These are phyloP conservation scores for Muraenolepis orangiensis DNA, from an alignment of 2,797 vertebrate species.

Conservation along the genomic window DNA sequence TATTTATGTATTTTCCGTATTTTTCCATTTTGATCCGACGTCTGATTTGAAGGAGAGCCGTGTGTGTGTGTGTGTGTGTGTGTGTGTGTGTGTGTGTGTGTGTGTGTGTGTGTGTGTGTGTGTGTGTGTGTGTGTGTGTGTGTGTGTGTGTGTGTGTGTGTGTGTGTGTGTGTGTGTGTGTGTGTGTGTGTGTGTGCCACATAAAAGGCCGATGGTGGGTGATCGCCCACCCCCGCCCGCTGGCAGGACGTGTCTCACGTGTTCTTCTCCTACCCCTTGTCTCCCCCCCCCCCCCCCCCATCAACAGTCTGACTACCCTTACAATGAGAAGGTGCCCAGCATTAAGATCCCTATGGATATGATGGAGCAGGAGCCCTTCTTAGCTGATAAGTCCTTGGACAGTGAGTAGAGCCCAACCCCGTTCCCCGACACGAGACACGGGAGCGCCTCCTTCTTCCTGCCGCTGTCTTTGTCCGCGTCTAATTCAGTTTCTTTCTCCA, in stretches of 20 bases:
- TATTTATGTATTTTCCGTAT: not conserved
- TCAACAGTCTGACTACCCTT: constrained; percentile 97
- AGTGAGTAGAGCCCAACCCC: constrained; percentile 89
- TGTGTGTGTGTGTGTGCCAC: too few relatives aligned
- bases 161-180: too few relatives aligned
- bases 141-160: too few relatives aligned
- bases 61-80: too few relatives aligned
- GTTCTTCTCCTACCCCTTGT: constrained; percentile 33
- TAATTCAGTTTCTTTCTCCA: not conserved
- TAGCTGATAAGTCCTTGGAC: constrained; percentile 93
- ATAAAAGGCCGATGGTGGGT: too few relatives aligned
- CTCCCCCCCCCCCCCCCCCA: too few relatives aligned
- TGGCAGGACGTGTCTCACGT: constrained; percentile 33
- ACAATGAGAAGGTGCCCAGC: constrained; percentile 94
- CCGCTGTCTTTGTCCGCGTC: not conserved
- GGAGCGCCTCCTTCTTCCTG: not conserved
- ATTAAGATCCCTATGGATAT: constrained; percentile 99
- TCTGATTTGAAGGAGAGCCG: too few relatives aligned
- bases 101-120: too few relatives aligned
- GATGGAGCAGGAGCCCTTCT: constrained; percentile 98
- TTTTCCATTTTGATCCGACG: too few relatives aligned
- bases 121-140: too few relatives aligned
- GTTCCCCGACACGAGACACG: constrained; percentile 13
- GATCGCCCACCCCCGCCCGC: not conserved
- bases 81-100: too few relatives aligned